phyloP scores from a whole-genome alignment of 2,113 vertebrate species.

The Chauna torquata region DNA sequence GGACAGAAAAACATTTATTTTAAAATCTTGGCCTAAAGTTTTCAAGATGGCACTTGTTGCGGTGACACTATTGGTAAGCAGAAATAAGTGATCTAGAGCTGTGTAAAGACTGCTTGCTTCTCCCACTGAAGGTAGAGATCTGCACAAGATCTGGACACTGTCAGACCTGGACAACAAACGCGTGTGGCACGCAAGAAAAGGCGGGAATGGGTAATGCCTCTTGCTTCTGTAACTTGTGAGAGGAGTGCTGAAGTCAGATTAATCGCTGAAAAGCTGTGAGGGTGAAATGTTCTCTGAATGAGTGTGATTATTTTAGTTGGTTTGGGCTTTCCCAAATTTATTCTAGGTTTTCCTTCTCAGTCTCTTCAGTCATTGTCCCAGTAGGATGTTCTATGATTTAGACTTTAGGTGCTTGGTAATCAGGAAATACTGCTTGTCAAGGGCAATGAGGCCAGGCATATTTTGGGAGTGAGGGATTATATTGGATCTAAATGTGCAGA shows the following conservation, averaged over 20 bases:
- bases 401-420: neutral
- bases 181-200: neutral
- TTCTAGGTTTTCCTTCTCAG: neutral
- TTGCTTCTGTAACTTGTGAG: accelerated
- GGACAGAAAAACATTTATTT: neutral
- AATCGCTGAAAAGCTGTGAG: neutral
- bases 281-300: neutral
- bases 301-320: neutral
- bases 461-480: neutral
- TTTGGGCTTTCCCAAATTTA: neutral
- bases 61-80: neutral
- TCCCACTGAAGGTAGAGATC: neutral
- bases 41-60: neutral
- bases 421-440: neutral
- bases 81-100: neutral
- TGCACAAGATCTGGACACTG: neutral
- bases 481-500: neutral
- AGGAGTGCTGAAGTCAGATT: neutral
- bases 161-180: neutral
- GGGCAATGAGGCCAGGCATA: neutral
- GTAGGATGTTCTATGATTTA: neutral
- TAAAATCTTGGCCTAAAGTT: neutral
- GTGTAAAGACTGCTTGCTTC: neutral
- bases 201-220: neutral
- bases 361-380: neutral